phyloP scores from a whole-genome alignment of 2,113 vertebrate species.

The Esox niger region DNA sequence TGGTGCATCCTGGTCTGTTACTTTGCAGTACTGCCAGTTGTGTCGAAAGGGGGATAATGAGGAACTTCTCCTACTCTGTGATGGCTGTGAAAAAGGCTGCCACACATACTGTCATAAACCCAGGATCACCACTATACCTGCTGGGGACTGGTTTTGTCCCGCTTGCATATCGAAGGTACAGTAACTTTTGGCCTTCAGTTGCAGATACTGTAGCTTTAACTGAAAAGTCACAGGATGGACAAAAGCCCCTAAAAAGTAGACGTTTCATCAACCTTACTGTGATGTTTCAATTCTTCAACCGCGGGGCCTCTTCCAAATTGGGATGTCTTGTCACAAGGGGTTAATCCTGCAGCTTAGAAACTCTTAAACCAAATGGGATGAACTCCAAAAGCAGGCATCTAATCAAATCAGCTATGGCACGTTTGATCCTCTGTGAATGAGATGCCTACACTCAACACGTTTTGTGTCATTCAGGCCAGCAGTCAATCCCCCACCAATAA shows the following conservation, averaged over 20 bases:
- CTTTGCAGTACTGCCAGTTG: slow-evolving; percentile 83
- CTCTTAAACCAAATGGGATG: too few relatives aligned
- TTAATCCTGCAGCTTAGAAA: too few relatives aligned
- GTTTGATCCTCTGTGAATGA: not conserved
- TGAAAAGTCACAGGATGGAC: not conserved
- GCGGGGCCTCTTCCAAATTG: too few relatives aligned
- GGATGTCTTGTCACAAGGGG: too few relatives aligned
- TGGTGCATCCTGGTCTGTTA: slow-evolving; percentile 52
- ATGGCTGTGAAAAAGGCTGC: slow-evolving; percentile 87
- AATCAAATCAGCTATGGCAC: not conserved
- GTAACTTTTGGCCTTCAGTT: slow-evolving; percentile 1
- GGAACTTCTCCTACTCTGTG: slow-evolving; percentile 85
- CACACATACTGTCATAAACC: slow-evolving; percentile 89
- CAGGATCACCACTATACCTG: slow-evolving; percentile 83
- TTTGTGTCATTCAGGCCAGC: slow-evolving; percentile 76
- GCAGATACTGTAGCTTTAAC: slow-evolving; percentile 2
- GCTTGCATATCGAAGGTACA: slow-evolving; percentile 85
- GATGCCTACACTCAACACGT: slow-evolving; percentile 15
- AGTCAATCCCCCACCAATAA: slow-evolving; percentile 79
- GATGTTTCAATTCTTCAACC: too few relatives aligned
- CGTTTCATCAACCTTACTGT: too few relatives aligned
- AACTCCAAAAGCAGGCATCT: too few relatives aligned
- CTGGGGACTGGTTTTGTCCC: slow-evolving; percentile 89
- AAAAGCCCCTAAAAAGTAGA: too few relatives aligned
- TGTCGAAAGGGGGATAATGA: slow-evolving; percentile 89